Evolutionary conservation across 2,113 vertebrate species (phyloP).

Genomic region (Anarrhichthys ocellatus): DNA sequence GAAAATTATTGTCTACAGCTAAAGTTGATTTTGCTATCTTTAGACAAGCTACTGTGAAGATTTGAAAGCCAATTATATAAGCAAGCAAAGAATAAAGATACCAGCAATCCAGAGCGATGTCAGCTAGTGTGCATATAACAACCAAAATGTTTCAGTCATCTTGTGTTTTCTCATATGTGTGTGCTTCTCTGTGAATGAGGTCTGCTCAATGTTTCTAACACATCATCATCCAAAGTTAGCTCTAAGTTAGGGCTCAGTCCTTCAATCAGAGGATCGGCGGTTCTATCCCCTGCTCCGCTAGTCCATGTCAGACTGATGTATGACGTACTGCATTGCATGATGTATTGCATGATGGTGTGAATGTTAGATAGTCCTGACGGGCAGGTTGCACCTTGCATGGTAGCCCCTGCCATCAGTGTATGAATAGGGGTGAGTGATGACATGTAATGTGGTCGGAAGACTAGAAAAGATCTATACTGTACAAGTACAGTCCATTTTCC

Average conservation of each 20-base stretch:
- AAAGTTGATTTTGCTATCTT: too few species aligned
- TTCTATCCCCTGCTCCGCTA: too few species aligned
- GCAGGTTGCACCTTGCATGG: too few species aligned
- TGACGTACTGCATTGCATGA: too few species aligned
- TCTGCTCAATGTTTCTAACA: conserved; percentile 40
- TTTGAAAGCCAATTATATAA: not conserved
- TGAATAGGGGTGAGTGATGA: not conserved
- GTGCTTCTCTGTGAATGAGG: not conserved
- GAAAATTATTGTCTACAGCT: too few species aligned
- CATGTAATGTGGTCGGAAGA: not conserved
- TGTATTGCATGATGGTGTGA: too few species aligned
- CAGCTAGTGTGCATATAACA: not conserved
- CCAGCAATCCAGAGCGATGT: not conserved
- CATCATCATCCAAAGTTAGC: conserved; percentile 45
- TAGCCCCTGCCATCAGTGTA: not conserved
- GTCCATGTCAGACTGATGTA: too few species aligned
- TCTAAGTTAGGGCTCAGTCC: not conserved
- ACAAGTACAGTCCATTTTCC: not conserved
- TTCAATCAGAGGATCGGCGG: too few species aligned
- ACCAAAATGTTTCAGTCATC: not conserved
- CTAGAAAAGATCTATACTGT: not conserved
- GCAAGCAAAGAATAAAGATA: not conserved
- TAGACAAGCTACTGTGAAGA: not conserved
- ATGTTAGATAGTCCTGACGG: too few species aligned
- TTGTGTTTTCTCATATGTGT: conserved; percentile 10